phyloP scores from a whole-genome alignment of 2,797 vertebrate genomes.

The Aplochiton taeniatus region DNA sequence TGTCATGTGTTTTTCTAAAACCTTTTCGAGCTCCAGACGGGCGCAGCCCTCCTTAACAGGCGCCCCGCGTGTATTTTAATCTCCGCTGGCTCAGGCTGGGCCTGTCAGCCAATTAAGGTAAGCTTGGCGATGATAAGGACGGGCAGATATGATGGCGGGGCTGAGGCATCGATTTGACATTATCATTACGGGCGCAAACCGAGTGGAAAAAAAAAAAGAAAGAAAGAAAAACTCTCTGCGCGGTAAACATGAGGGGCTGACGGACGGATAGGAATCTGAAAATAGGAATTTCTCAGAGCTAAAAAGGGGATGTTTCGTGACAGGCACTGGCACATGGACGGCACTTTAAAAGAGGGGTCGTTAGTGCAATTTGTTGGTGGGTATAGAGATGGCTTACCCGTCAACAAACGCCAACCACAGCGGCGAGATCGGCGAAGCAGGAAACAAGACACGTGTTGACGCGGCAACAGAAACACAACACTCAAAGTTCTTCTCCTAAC shows the following conservation, averaged over 20 bases:
- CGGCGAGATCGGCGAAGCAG: too few species aligned
- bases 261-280: slow-evolving; percentile 20
- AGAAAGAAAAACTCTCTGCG: too few species aligned
- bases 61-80: slow-evolving; percentile 36
- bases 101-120: slow-evolving; percentile 61
- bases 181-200: slow-evolving; percentile 28
- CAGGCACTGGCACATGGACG: slow-evolving; percentile 8
- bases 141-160: slow-evolving; percentile 18
- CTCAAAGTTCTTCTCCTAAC: too few species aligned
- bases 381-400: too few species aligned
- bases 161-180: slow-evolving; percentile 35
- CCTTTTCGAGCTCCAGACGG: too few species aligned
- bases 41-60: too few species aligned
- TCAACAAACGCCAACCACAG: too few species aligned
- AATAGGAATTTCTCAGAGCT: slow-evolving; percentile 3
- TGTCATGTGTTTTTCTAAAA: slow-evolving; percentile 36
- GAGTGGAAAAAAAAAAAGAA: slow-evolving; percentile 3
- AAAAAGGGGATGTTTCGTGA: slow-evolving; percentile 11
- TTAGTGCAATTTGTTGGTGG: too few species aligned
- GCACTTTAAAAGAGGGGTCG: too few species aligned
- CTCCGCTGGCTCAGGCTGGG: slow-evolving; percentile 35
- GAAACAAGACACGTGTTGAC: too few species aligned
- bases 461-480: too few species aligned
- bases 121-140: slow-evolving; percentile 48
- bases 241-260: neutral